Conservation (phyloP, 2,888 invertebrate species). For the Temnothorax rugatulus region DNA sequence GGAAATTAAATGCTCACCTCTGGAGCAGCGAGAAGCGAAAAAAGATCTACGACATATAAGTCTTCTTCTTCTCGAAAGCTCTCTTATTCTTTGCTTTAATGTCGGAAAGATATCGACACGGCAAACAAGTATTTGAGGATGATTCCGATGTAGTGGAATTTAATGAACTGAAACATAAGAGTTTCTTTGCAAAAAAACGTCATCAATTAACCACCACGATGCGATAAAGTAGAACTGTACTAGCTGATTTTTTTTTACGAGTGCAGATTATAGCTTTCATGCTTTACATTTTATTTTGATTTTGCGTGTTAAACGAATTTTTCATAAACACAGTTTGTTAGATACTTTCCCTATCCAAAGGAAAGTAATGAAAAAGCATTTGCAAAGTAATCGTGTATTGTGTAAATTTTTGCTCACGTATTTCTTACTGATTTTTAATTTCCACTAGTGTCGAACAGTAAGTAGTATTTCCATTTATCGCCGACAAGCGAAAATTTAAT, state of each 20-base stretch:
- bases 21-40: background rate
- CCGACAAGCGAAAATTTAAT: conserved; percentile 53
- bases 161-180: conserved; percentile 21
- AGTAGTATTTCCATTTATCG: background rate
- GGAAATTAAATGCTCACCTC: conserved; percentile 35
- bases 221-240: conserved; percentile 22
- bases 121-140: conserved; percentile 22
- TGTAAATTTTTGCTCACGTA: background rate
- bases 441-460: background rate
- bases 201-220: conserved; percentile 26
- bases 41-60: conserved; percentile 11
- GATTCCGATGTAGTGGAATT: background rate
- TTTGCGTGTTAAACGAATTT: background rate
- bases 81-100: conserved; percentile 22
- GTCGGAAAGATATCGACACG: background rate
- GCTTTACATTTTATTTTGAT: conserved; percentile 9
- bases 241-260: background rate
- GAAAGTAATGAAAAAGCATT: background rate
- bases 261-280: conserved; percentile 16
- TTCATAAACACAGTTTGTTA: background rate
- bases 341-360: background rate
- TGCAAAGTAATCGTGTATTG: background rate
- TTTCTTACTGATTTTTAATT: conserved; percentile 16
- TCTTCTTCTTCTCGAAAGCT: conserved; percentile 21
- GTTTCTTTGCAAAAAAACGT: conserved; percentile 21